These are phyloP conservation scores for Spodoptera litura DNA, from an alignment of 1,140 invertebrate genomes.

Conservation along the genomic window DNA sequence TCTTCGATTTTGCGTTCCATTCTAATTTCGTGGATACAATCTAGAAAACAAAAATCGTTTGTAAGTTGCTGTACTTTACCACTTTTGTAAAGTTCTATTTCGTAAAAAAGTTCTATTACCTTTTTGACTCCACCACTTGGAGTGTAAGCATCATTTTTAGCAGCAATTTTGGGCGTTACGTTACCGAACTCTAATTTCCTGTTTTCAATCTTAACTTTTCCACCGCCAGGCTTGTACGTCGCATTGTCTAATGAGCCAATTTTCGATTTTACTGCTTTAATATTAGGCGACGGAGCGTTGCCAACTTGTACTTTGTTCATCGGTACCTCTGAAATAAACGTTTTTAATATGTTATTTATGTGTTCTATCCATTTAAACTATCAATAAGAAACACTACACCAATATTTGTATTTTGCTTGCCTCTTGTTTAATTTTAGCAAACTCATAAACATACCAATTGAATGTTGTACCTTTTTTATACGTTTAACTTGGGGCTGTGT, in stretches of 20 bases:
- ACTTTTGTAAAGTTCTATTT: background rate
- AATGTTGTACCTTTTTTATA: background rate
- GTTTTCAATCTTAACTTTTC: slow-evolving; percentile 95
- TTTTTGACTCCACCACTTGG: slow-evolving; percentile 97
- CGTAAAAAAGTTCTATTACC: slow-evolving; percentile 85
- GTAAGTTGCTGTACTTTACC: background rate
- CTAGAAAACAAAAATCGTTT: slow-evolving; percentile 81
- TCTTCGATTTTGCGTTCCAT: slow-evolving; percentile 97
- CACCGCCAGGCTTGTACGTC: slow-evolving; percentile 96
- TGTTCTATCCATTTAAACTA: no score
- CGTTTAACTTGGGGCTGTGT: slow-evolving; percentile 18
- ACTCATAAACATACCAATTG: background rate
- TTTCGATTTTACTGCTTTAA: slow-evolving; percentile 96
- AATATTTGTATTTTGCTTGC: no score
- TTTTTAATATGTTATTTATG: no score
- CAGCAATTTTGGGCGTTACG: slow-evolving; percentile 93
- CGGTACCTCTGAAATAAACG: slow-evolving; percentile 89
- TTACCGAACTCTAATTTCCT: slow-evolving; percentile 94
- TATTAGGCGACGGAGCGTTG: slow-evolving; percentile 94
- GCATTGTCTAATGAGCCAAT: slow-evolving; percentile 98
- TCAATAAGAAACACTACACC: no score
- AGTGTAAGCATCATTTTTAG: slow-evolving; percentile 96
- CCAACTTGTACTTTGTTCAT: slow-evolving; percentile 98
- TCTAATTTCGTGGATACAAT: slow-evolving; percentile 94
- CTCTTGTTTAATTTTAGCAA: background rate